A percentile compares a stretch with the other conserved stretches of the same genome.
Evolutionary conservation across 2,888 invertebrate genomes (phyloP).

Genomic region (Bugula neritina): DNA sequence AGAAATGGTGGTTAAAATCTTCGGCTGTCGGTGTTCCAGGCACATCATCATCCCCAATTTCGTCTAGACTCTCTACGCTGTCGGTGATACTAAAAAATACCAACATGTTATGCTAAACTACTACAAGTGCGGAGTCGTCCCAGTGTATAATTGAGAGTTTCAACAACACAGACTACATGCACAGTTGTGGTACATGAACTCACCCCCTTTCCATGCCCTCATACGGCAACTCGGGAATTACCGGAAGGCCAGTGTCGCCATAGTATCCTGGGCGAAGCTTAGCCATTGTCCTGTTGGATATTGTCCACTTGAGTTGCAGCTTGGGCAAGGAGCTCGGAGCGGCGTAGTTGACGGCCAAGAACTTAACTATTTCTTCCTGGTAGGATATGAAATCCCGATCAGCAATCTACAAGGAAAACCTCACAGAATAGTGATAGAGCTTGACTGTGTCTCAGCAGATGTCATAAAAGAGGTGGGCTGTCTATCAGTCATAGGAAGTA

Average conservation of each 20-base stretch:
- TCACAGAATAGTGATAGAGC: too few relatives aligned
- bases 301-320: slow-evolving; percentile 23
- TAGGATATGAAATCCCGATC: slow-evolving; percentile 5
- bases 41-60: slow-evolving; percentile 11
- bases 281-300: slow-evolving; percentile 26
- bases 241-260: slow-evolving; percentile 9
- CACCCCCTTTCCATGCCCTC: slow-evolving; percentile 12
- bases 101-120: too few relatives aligned
- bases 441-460: too few relatives aligned
- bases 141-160: too few relatives aligned
- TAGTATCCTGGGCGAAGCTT: slow-evolving; percentile 7
- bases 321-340: slow-evolving; percentile 12
- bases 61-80: slow-evolving; percentile 15
- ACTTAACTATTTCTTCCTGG: slow-evolving; percentile 21
- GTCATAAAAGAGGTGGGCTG: too few relatives aligned
- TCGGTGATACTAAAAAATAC: background rate
- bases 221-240: slow-evolving; percentile 18
- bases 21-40: slow-evolving; percentile 19
- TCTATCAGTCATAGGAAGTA: too few relatives aligned
- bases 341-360: slow-evolving; percentile 18
- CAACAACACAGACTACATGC: too few relatives aligned
- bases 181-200: too few relatives aligned
- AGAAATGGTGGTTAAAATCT: slow-evolving; percentile 24
- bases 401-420: background rate
- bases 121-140: too few relatives aligned